Base-by-base conservation (phyloP, 2,797 vertebrate genomes). In the Bryconaethiops microstoma region DNA sequence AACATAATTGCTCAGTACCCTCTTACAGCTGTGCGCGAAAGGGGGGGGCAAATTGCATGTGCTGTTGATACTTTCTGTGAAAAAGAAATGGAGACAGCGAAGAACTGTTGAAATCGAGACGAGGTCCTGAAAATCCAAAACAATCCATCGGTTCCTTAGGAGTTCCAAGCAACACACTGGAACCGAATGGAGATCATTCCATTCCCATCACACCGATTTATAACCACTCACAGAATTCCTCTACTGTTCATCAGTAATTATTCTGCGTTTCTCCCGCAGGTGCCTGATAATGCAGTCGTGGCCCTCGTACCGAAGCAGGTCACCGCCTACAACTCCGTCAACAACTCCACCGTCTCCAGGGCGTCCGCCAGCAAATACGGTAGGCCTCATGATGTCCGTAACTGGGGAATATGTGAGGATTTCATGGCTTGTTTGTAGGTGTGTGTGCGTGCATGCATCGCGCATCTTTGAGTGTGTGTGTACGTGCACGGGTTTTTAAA, bases 301-400 rank as follows among this genome's bases (percentile, higher is more conserved):
- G 98, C 97, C 8, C 90, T 99, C 78, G 97, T 99, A 82, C 98
- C 98, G 86, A 99, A 99, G 89, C 98, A 99, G 93, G 97, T 99
- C 70, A 97, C 97, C 55, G 97, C 96, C 74, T 99, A 99, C 90
- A 99, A 99, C 0, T 96, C 97, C 2, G 97, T 97, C 59, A 99
- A 99, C 92, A 99, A 98, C 91, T 99, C 97, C 82, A 99, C 97
- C 0, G 97, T 99, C 55, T 99, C 97, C 73, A 93, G 98, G 87
- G 99, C 98, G 0, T 99, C 97, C 16, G 97, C 97, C 3, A 99
- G 97, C 90, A 99, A 99, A 95, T 99, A 99, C 0, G 98, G 97
- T 99, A 91, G 86, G 92, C 4, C 4, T 5, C 8, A 4, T 54
- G 23, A 65, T 25, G 45, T 17, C 71, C 8, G 21, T 9, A 57